phyloP scores from a whole-genome alignment of 2,797 vertebrate genomes.

The Poeciliopsis paucimaculata region DNA sequence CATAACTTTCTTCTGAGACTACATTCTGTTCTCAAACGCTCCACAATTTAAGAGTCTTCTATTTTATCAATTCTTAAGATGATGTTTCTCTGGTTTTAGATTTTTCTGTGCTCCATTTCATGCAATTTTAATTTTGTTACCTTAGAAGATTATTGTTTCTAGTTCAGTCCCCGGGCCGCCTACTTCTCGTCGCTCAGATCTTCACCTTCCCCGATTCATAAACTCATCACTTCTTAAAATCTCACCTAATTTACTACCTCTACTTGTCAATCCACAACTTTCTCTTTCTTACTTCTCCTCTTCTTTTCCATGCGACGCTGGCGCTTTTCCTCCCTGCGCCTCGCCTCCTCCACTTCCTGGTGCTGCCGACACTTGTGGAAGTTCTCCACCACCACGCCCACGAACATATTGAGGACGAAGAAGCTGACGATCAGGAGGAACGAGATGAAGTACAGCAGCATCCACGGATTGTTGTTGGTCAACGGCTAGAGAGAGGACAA shows the following conservation, averaged over 20 bases:
- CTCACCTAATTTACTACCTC: not conserved
- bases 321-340: constrained; percentile 91
- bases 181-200: not conserved
- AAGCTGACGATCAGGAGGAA: constrained; percentile 99
- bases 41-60: not conserved
- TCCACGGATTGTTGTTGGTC: constrained; percentile 98
- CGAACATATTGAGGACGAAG: constrained; percentile 99
- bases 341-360: constrained; percentile 95
- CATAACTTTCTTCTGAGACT: not conserved
- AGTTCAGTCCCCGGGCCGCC: not conserved
- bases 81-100: not conserved
- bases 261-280: not conserved
- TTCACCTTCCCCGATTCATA: not conserved
- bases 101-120: not conserved
- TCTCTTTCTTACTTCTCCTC: constrained; percentile 88
- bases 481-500: constrained; percentile 79
- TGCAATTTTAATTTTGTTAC: not conserved
- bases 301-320: constrained; percentile 93
- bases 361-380: constrained; percentile 99
- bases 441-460: constrained; percentile 99
- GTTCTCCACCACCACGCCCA: constrained; percentile 98
- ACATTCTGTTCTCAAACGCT: not conserved
- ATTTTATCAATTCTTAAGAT: not conserved
- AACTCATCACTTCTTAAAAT: not conserved
- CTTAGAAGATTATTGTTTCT: not conserved